Base-by-base conservation (phyloP, 2,888 invertebrate genomes). In the Platypus cylindrus region DNA sequence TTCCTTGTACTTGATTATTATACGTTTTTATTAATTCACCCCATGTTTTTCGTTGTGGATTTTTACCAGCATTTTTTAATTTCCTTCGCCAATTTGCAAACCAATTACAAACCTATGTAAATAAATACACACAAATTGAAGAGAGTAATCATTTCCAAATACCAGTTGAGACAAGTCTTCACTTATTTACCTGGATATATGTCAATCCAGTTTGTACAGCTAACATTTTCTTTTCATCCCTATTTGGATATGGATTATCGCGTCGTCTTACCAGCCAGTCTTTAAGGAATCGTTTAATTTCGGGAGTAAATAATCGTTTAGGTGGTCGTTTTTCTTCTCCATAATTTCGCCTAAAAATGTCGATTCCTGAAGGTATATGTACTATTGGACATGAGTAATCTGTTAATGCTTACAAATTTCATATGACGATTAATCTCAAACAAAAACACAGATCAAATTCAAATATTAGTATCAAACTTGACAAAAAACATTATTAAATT, bases 31-130 rank as follows among this genome's bases (percentile, higher is more conserved):
- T 81, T 3, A 80, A 65, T 54, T 78, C 75, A 2, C 78, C 78
- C 80, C 80, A 80, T 1, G 80, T 78, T 49, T 73, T 73, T 48
- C 73, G 71, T 40, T 73, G 71, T 30, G 73, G 69, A 50, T 80
- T 77, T 25, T 67, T 68, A 43, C 78, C 78, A 1, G 78, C 78
- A 54, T 81, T 81, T 60, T 81, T 81, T 37, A 82, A 60, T 56
- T 82, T 82, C 49, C 82, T 63, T 39, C 82, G 66, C 82, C 82
- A 82, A 52, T 82, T 82, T n/a, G 82, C 82, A 55, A 82, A 82
- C 82, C 82, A 82, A 58, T 82, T 82, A 50, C 78, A 78, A 37
- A 78, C 75, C 75, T 77, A 28, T 9, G 28, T 14, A 35, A 36
- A 30, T 14, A 15, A 20, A 23, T n/a, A n/a, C n/a, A n/a, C n/a